Base-by-base conservation (phyloP, 2,113 vertebrate species). In the Nyctereutes procyonoides region DNA sequence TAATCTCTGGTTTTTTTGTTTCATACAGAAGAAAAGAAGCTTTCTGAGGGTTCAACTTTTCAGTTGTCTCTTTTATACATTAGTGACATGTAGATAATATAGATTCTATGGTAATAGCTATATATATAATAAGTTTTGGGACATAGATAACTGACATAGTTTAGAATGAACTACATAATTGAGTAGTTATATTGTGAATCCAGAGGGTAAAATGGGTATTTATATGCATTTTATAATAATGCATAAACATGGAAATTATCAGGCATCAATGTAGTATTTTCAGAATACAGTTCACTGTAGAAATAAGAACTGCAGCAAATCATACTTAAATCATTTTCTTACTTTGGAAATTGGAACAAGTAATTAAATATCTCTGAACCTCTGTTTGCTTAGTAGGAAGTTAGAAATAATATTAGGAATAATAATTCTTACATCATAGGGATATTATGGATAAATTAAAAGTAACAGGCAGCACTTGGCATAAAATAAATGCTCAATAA, bases 401-500 rank as follows among this genome's bases (percentile, higher is more conserved):
- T 87, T 58, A 89, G 73, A 12, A 53, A 30, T 96, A 86, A 84
- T 77, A 85, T 17, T 89, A 96, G 28, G 30, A 84, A 65, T 67
- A 83, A n/a, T 88, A 84, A 74, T 77, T 56, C n/a, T 43, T 80
- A 92, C 2, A 91, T 89, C 32, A 77, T 74, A 55, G 14, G 15
- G 5, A 48, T 74, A 82, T 65, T 77, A 81, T 53, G 17, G 8
- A 53, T 58, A 77, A 77, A 60, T 76, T 67, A 55, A 80, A 73
- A 91, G 38, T 67, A n/a, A 88, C 77, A 26, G 35, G 20, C 1
- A 93, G 30, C 14, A 84, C 19, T 32, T 74, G 90, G 69, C 67
- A 77, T 55, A 84, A 94, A 96, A 88, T 77, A 81, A 95, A 58
- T 76, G 58, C 58, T 97, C 35, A 81, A 76, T 88, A 93, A 82